phyloP scores from a whole-genome alignment of 2,888 invertebrate genomes.

The Anticlea derivata region DNA sequence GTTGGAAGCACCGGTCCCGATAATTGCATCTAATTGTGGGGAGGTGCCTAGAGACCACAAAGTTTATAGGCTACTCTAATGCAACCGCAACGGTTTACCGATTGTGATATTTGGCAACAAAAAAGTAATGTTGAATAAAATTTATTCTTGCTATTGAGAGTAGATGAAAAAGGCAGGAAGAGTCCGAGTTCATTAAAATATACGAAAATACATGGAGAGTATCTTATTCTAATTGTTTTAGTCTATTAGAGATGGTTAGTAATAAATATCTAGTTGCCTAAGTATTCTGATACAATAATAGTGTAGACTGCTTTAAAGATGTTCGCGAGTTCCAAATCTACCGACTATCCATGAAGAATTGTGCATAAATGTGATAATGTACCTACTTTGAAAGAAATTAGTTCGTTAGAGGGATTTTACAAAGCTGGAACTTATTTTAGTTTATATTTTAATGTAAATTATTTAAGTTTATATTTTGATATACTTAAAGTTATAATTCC shows the following conservation, averaged over 20 bases:
- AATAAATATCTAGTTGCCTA: conserved; percentile 26
- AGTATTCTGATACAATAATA: conserved; percentile 12
- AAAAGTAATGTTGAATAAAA: no score
- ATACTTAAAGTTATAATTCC: background rate
- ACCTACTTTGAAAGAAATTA: conserved; percentile 3
- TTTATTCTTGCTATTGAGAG: no score
- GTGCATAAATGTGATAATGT: conserved; percentile 12
- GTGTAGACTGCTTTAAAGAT: conserved; percentile 15
- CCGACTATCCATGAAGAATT: conserved; percentile 4
- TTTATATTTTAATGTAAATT: background rate
- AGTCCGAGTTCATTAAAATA: background rate
- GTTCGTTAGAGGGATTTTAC: background rate
- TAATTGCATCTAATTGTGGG: no score
- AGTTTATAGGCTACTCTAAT: no score
- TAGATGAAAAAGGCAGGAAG: conserved; percentile 12
- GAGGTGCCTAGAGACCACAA: no score
- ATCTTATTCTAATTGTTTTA: conserved; percentile 9
- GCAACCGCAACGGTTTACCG: no score
- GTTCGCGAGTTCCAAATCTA: conserved; percentile 9
- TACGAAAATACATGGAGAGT: conserved; percentile 1
- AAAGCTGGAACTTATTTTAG: background rate
- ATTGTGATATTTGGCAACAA: no score
- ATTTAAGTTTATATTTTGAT: background rate
- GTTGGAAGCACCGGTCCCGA: no score
- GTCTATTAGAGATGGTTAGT: conserved; percentile 10